Percentiles rank a stretch among this genome's conserved stretches.
Conservation (phyloP, 2,888 invertebrate species). For the Drosophila aldrichi region DNA sequence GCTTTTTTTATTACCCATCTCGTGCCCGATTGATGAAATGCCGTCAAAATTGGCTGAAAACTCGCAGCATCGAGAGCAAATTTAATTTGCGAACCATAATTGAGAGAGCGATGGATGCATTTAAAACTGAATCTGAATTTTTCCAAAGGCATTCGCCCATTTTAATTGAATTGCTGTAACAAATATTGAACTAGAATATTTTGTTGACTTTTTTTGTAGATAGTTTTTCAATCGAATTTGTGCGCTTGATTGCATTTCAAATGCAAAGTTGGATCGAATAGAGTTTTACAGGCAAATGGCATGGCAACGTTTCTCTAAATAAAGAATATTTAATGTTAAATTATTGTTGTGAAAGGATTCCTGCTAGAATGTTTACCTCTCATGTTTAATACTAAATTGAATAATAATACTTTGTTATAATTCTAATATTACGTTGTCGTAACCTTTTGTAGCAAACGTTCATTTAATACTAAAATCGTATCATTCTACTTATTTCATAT, state of each 20-base stretch:
- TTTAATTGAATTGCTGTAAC: conserved; percentile 46
- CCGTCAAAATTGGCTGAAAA: conserved; percentile 53
- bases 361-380: too few relatives aligned
- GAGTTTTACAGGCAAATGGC: not conserved
- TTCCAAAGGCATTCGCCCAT: conserved; percentile 10
- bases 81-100: conserved; percentile 71
- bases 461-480: not conserved
- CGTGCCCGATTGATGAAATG: conserved; percentile 47
- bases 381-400: too few relatives aligned
- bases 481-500: not conserved
- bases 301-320: too few relatives aligned
- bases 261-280: not conserved
- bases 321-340: not conserved
- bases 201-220: not conserved
- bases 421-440: too few relatives aligned
- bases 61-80: conserved; percentile 54
- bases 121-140: conserved; percentile 20
- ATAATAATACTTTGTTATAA: too few relatives aligned
- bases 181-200: conserved; percentile 11
- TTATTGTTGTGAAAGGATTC: too few relatives aligned
- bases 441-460: too few relatives aligned
- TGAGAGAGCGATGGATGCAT: conserved; percentile 55
- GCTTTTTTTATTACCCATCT: conserved; percentile 65
- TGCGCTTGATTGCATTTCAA: conserved; percentile 9
- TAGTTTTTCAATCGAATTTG: conserved; percentile 42